A percentile compares a stretch with the other conserved stretches of the same genome.
phyloP scores from a whole-genome alignment of 2,888 invertebrate genomes.

The Ashinkailepas kermadecensis region DNA sequence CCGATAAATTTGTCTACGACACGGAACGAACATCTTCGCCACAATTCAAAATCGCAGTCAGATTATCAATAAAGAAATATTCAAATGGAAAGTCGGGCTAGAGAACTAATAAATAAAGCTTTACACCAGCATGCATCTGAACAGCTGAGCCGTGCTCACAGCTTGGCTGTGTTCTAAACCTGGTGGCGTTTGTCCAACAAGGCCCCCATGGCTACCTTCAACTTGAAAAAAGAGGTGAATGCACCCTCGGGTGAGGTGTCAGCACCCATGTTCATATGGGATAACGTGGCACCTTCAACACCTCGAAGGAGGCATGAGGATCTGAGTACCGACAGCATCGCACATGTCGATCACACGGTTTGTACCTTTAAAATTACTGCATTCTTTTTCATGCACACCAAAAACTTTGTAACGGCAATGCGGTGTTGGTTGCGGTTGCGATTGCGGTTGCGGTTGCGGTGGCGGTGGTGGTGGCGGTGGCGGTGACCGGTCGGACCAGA shows the following conservation, averaged over 20 bases:
- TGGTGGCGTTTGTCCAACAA: background rate
- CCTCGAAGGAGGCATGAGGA: no score
- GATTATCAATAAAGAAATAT: background rate
- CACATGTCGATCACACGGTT: background rate
- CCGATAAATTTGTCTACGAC: background rate
- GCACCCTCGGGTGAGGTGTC: no score
- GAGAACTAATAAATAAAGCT: conserved; percentile 17
- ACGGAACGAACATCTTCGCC: background rate
- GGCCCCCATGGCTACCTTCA: background rate
- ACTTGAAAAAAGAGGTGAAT: no score
- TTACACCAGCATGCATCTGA: background rate
- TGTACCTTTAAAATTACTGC: background rate
- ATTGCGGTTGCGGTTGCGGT: no score
- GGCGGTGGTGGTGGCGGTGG: background rate
- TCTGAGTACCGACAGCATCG: no score
- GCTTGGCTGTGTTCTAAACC: background rate
- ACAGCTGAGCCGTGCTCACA: background rate
- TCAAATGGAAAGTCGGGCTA: background rate
- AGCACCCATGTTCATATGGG: no score
- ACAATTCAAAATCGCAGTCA: background rate
- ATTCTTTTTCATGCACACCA: background rate
- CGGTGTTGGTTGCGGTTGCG: no score
- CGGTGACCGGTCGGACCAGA: background rate
- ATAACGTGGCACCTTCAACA: no score
- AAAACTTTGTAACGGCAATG: background rate